Conservation (phyloP, 2,797 vertebrate species). For the Acanthurus leucopareius region DNA sequence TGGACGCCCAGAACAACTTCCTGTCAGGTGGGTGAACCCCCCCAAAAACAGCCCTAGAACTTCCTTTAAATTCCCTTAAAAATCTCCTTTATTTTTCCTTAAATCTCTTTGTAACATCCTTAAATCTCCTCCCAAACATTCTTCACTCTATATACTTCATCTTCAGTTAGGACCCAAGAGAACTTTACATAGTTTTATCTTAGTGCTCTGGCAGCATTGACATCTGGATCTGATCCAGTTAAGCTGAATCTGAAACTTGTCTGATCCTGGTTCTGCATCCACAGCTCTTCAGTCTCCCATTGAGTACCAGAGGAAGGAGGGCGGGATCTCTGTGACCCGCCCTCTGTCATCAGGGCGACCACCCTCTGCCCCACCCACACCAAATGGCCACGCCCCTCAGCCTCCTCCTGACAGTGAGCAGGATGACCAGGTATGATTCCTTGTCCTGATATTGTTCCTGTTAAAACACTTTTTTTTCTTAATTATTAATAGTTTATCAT, state of each 20-base stretch:
- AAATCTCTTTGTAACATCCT: neutral
- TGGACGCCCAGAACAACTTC: conserved; percentile 96
- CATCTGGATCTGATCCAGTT: neutral
- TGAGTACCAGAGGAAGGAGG: conserved; percentile 96
- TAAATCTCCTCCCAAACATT: neutral
- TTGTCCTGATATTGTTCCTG: neutral
- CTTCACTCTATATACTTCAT: no score
- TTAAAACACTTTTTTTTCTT: no score
- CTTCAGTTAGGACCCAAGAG: no score
- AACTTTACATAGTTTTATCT: no score
- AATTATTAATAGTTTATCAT: no score
- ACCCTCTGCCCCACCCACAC: conserved; percentile 91
- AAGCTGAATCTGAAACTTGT: neutral
- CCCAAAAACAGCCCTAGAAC: conserved; percentile 4
- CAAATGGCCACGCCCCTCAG: conserved; percentile 92
- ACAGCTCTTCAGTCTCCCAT: conserved; percentile 97
- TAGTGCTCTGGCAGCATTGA: no score
- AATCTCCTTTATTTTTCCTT: neutral
- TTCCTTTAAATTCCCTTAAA: neutral
- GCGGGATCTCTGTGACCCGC: conserved; percentile 86
- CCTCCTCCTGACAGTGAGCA: conserved; percentile 80
- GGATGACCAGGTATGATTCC: conserved; percentile 89
- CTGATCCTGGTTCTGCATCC: conserved; percentile 8
- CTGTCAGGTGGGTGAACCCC: conserved; percentile 87
- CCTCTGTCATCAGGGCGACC: conserved; percentile 89